Base-by-base conservation (phyloP, 2,797 vertebrate species). In the Tachyglossus aculeatus region DNA sequence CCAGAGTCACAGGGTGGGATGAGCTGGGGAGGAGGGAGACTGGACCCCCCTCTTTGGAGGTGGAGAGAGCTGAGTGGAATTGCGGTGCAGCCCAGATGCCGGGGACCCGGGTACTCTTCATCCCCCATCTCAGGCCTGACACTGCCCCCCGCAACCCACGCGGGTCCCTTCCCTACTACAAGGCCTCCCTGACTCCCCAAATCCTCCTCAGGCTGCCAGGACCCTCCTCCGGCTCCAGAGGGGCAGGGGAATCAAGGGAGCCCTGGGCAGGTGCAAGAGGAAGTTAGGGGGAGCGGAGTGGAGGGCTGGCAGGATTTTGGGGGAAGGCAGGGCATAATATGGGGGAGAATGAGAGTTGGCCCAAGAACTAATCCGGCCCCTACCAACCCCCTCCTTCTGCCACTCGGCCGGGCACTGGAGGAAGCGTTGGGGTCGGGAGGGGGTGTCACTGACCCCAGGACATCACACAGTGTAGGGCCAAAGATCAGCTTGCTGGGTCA, bases 401-500 rank as follows among this genome's bases (percentile, higher is more conserved):
- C 7, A 2, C 32, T 29, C 1, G 5, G 41, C 40, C 29, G 22
- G 37, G 52, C 54, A 7, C 34, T 58, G 37, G 45, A 27, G 14
- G 25, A 57, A n/a, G 45, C 11, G 27, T 24, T 2, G 45, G 25
- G 18, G 45, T 16, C 19, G 31, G 16, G 3, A 27, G 4, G 44
- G 15, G 44, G 44, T 25, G 15, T 63, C 65, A 48, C 62, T 54
- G 71, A 50, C 48, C 74, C 11, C 18, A 25, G 65, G 36, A 27
- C 39, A 57, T 45, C 62, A 58, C 25, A 13, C 43, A 19, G 40
- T 19, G 59, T n/a, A n/a, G 64, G 75, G 78, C 77, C 63, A 83
- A 85, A 79, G 82, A 65, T 33, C 80, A 79, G 68, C 29, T 9
- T 55, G 59, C 71, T n/a, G n/a, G n/a, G n/a, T n/a, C n/a, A n/a